These are phyloP conservation scores for Trachelus tabidus DNA, from an alignment of 2,888 invertebrate species.

Conservation along the genomic window DNA sequence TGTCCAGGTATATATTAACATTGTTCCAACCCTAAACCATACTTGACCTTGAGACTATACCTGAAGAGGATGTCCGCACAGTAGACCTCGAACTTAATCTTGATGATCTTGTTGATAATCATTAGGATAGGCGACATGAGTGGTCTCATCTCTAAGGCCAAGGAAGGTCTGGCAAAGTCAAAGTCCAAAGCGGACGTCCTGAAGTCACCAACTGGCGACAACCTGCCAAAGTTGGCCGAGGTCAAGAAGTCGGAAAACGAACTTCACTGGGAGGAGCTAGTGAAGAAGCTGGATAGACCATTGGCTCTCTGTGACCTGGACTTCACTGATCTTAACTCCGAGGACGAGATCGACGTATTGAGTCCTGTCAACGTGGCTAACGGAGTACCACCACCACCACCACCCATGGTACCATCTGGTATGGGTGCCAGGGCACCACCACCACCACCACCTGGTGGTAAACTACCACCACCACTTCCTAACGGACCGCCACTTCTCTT, in stretches of 20 bases:
- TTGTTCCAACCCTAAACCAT: not conserved
- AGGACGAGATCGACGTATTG: slow-evolving; percentile 86
- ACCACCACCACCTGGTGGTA: slow-evolving; percentile 65
- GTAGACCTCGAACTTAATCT: not conserved
- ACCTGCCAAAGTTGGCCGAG: slow-evolving; percentile 74
- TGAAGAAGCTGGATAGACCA: slow-evolving; percentile 79
- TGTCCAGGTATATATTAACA: slow-evolving; percentile 55
- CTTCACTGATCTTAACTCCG: slow-evolving; percentile 91
- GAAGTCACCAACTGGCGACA: slow-evolving; percentile 78
- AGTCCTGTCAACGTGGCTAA: slow-evolving; percentile 75
- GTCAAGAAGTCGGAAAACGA: slow-evolving; percentile 93
- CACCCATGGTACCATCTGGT: slow-evolving; percentile 77
- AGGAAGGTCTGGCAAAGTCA: slow-evolving; percentile 89
- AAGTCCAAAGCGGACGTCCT: slow-evolving; percentile 84
- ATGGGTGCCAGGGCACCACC: slow-evolving; percentile 64
- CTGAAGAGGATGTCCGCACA: not conserved
- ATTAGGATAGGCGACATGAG: slow-evolving; percentile 83
- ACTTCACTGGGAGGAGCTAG: slow-evolving; percentile 94
- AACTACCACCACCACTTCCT: slow-evolving; percentile 60
- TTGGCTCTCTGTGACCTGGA: slow-evolving; percentile 93
- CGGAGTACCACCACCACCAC: slow-evolving; percentile 83
- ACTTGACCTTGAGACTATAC: not conserved
- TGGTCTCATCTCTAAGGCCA: slow-evolving; percentile 92
- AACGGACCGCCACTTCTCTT: slow-evolving; percentile 65
- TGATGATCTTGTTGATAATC: not conserved